Conservation (phyloP, 2,797 vertebrate species). For the Urophycis tenuis region DNA sequence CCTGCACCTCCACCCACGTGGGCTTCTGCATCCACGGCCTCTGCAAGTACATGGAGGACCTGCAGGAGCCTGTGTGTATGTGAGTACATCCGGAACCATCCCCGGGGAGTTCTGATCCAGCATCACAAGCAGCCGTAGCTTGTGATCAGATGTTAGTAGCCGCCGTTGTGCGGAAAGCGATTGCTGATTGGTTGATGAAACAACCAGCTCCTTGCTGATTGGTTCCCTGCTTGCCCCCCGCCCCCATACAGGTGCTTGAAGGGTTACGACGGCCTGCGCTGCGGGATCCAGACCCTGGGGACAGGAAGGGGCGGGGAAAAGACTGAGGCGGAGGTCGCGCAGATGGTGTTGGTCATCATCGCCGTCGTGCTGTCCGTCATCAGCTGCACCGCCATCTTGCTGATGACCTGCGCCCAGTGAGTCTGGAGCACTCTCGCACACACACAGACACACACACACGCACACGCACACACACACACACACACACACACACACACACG, state of each 20-base stretch:
- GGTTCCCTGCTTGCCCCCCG: neutral
- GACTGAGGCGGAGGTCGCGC: conserved; percentile 47
- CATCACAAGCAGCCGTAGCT: neutral
- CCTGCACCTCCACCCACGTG: conserved; percentile 66
- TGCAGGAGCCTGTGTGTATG: conserved; percentile 70
- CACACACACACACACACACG: too few relatives aligned
- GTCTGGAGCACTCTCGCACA: conserved; percentile 30
- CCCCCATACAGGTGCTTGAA: conserved; percentile 61
- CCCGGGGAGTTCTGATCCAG: neutral
- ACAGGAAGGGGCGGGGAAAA: conserved; percentile 1
- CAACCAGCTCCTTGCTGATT: neutral
- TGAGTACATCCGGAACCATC: conserved; percentile 49
- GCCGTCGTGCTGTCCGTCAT: conserved; percentile 71
- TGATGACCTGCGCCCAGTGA: conserved; percentile 74
- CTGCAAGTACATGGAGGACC: conserved; percentile 69
- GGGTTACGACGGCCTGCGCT: conserved; percentile 69
- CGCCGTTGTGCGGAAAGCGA: neutral
- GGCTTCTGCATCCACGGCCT: conserved; percentile 72
- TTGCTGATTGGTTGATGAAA: neutral
- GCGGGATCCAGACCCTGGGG: conserved; percentile 64
- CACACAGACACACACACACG: neutral
- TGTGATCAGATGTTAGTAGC: neutral
- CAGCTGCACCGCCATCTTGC: conserved; percentile 69
- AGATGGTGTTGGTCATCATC: conserved; percentile 66
- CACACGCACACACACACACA: neutral